Evolutionary conservation across 1,140 invertebrate species (phyloP), one percentile per base, ranked within the genome.

Genomic region (Apis laboriosa): DNA sequence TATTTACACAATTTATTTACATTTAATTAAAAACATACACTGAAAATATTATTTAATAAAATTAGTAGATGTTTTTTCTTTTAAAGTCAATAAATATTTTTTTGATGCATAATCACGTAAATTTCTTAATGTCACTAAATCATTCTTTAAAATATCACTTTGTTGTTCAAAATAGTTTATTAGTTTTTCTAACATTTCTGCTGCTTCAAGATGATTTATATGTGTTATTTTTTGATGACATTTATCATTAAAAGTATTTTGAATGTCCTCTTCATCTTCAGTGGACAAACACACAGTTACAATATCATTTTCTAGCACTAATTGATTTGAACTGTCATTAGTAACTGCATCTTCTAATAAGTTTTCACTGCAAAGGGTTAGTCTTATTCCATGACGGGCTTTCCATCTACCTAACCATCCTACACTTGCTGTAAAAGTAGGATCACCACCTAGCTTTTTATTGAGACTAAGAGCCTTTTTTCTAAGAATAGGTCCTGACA

Each of bases 391-490:
- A 84, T 85, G 74, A 4, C 79, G 56, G 2, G 55, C 64, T 71
- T 81, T 84, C 77, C 83, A 84, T 71, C 73, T 74, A 8, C 51
- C 53, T 21, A 85, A 51, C 80, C 80, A 83, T 21, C 79, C 79
- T 21, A 77, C 56, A 9, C 83, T 85, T n/a, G 79, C 80, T n/a
- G 66, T 77, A 12, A 85, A 85, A 13, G 53, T 71, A 28, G 63
- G 51, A 84, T 84, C 73, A 24, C 77, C 64, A 67, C 60, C 73
- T 17, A 86, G 66, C 49, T 79, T 72, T 13, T 80, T 53, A 51
- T 86, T 86, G 49, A 86, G 72, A 2, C 17, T 76, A 8, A 86
- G 71, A 49, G 84, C 84, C 19, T 86, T 86, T 53, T 56, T 80
- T n/a, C 78, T 77, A 17, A 86, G n/a, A 58, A 86, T 77, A 19